Evolutionary conservation across 1,140 invertebrate genomes (phyloP), one percentile per base, ranked within the genome.

Genomic region (Delia radicum): DNA sequence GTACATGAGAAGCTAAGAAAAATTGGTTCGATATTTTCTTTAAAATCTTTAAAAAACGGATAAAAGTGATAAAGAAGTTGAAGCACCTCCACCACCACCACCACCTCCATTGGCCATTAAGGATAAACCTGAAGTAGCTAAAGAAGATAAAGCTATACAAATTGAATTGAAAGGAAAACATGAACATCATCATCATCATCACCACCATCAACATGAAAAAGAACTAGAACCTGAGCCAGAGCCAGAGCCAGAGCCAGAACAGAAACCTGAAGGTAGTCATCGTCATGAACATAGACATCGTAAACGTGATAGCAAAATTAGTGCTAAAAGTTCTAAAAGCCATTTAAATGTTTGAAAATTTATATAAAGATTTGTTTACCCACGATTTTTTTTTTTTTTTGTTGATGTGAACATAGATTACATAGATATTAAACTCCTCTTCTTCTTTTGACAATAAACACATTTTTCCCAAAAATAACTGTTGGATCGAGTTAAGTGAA

Each of bases 11-110:
- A 76, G 13, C 46, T 85, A 0, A 79, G 80, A 27, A 85, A 85
- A 72, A 85, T 85, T 12, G 82, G 82, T 7, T 85, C 83, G 2
- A 80, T 85, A 79, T 85, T 85, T 24, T 85, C 83, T 0, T 7
- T 85, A 0, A 85, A 85, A 33, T 83, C 82, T 0, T 29, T 42
- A 15, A 48, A 74, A n/a, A 48, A 29, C 24, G 29, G 74, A 75
- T n/a, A 74, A 74, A 74, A 15, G 24, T 26, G 73, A 55, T 18
- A 61, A 31, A 29, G 42, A 75, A 61, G 37, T 48, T 31, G 46
- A 75, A 69, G 15, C 33, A 24, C 7, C 62, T 15, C 77, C 82
- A 0, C 77, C 78, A 2, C 67, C 62, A 2, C 76, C 77, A 42
- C 78, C 80, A 24, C 77, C 31, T 12, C 24, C 24, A 65, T 29